A percentile compares a stretch with the other conserved stretches of the same genome.
These are phyloP conservation scores for Dolichotis patagonum DNA, from an alignment of 2,113 vertebrate genomes.

Conservation along the genomic window DNA sequence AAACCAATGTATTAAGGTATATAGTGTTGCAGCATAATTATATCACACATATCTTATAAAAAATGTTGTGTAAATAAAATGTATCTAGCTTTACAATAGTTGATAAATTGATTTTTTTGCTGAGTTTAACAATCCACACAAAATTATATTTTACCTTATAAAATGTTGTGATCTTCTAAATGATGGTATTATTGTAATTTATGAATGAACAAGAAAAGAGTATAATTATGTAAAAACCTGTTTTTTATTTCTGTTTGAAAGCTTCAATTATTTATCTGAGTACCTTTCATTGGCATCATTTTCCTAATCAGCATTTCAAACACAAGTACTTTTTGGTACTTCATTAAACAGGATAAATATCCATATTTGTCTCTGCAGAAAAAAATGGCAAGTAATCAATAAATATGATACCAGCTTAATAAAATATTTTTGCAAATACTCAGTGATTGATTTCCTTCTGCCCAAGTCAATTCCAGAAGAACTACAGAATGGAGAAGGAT, in stretches of 20 bases:
- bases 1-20: background rate
- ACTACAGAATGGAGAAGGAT: conserved; percentile 92
- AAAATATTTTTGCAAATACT: conserved; percentile 62
- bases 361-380: background rate
- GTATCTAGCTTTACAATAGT: background rate
- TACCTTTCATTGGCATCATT: background rate
- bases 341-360: background rate
- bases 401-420: background rate
- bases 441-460: conserved; percentile 76
- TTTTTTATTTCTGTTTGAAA: conserved; percentile 32
- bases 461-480: conserved; percentile 92
- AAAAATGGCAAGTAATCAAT: background rate
- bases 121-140: background rate
- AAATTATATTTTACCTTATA: background rate
- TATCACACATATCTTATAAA: background rate
- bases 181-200: background rate
- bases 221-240: background rate
- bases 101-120: background rate
- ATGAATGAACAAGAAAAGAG: background rate
- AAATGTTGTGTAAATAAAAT: background rate
- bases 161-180: background rate
- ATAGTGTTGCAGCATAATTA: background rate
- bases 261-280: background rate
- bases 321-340: background rate
- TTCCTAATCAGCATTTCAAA: background rate